Base-by-base conservation (phyloP, 2,888 invertebrate species). In the Blastobasis lacticolella region DNA sequence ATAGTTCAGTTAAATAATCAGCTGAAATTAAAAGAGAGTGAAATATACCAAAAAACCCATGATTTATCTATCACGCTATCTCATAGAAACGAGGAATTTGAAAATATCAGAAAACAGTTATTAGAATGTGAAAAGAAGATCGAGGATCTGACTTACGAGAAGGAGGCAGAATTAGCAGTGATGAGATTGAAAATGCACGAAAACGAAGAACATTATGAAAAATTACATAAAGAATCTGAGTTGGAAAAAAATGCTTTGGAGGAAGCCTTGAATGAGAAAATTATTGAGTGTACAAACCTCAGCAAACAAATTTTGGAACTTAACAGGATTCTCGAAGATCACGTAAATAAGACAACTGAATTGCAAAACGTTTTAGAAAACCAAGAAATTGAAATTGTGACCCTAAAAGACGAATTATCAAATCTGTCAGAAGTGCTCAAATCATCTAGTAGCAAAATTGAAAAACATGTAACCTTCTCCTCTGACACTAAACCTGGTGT, bases 381-480 rank as follows among this genome's bases (percentile, higher is more conserved):
- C 49, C 94, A 94, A 70, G 93, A 93, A 63, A 75, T 92, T 51
- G 94, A 94, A 76, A 93, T 94, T 59, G 92, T 94, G 5, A 91
- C 92, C 5, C 71, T 94, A 5, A 93, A 94, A 66, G 92, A 92
- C 58, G 92, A 93, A 65, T 78, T 94, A 55, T 60, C 67, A n/a
- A 73, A 63, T 58, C 70, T 87, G 55, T 75, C 79, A 52, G 67
- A 71, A 47, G 50, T 73, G 51, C 66, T 85, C 55, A 72, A 72
- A 54, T 59, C 76, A 8, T 71, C 82, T 0, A 75, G 65, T 54
- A 76, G 63, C 52, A 87, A 78, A 65, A 78, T 86, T 53, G 81
- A 82, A 43, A 87, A 86, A 58, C 87, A 86, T 48, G 89, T 89
- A 1, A 81, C 85, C 4, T 89, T 89, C 59, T 75, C 88, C 8